Evolutionary conservation across 2,888 invertebrate species (phyloP), one percentile per base, ranked within the genome.

Genomic region (Agriopis leucophaearia): DNA sequence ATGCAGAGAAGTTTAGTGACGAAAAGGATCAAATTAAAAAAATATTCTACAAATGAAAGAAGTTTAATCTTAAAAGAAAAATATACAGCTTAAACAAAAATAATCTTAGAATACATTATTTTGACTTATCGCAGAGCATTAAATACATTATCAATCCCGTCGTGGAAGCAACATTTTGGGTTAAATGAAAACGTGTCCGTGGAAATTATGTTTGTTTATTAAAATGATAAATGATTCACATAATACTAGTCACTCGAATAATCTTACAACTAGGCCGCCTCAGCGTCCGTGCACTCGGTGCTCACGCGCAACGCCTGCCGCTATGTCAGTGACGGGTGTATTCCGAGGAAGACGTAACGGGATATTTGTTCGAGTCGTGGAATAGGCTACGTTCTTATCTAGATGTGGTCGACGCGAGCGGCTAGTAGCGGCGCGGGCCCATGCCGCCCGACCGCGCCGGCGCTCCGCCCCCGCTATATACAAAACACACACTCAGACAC

Each of bases 351-450:
- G 75, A 76, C 74, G 66, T 18, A 72, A 71, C 64, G 70, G 55
- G 55, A n/a, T 45, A 38, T 66, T 78, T 77, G 80, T 81, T 80
- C 80, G 75, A 73, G 77, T 75, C 76, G 77, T 72, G 70, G 70
- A 55, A 71, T 70, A 75, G 64, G 59, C 51, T 75, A 75, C 71
- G 70, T 69, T 65, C 75, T 73, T 78, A 79, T 77, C 75, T 81
- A 79, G 27, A 27, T 27, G 74, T 42, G 58, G 72, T 61, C 55
- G 70, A 64, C 27, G 51, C 27, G 27, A 27, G 72, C 65, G 66
- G 72, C 65, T 90, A 94, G 90, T 90, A 93, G 82, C 91, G 91
- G 77, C 94, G 92, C 82, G 91, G 86, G 77, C 87, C 90, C 86
- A 88, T 81, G 81, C 88, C 90, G 74, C 79, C 86, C 77, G 78